Evolutionary conservation across 92 coral and sea anemone species (phyloP).

Genomic region (Phenganax subtilis): DNA sequence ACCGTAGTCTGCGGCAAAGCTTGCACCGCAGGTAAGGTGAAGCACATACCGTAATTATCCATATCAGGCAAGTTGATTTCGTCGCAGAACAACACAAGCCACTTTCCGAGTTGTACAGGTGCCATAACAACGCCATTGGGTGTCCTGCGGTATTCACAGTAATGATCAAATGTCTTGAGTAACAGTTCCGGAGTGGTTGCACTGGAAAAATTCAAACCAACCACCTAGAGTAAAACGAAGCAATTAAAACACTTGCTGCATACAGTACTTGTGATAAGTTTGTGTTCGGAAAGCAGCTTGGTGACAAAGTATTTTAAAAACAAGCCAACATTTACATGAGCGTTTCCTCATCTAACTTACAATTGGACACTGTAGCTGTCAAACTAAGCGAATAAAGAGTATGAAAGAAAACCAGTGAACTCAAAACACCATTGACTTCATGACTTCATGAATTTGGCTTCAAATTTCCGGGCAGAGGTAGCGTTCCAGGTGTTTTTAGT

Average conservation of each 20-base stretch:
- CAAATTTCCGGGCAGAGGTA: too few relatives aligned
- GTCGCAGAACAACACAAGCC: slow-evolving; percentile 99
- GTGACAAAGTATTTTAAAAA: too few relatives aligned
- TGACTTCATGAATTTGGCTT: too few relatives aligned
- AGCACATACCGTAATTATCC: slow-evolving; percentile 80
- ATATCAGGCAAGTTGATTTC: slow-evolving; percentile 98
- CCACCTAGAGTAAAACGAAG: slow-evolving; percentile 59
- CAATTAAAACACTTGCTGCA: not conserved
- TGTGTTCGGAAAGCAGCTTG: too few relatives aligned
- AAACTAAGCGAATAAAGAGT: too few relatives aligned
- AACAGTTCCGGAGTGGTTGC: slow-evolving; percentile 97
- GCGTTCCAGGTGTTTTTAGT: too few relatives aligned
- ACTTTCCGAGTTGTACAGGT: slow-evolving; percentile 93
- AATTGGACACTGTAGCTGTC: too few relatives aligned
- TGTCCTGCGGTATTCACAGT: slow-evolving; percentile 95
- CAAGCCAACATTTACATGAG: too few relatives aligned
- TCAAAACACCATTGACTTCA: too few relatives aligned
- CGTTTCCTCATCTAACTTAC: too few relatives aligned
- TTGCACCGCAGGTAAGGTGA: not conserved
- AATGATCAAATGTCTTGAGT: slow-evolving; percentile 93
- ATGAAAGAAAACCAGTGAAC: too few relatives aligned
- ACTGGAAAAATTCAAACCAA: slow-evolving; percentile 97
- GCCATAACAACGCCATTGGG: slow-evolving; percentile 98
- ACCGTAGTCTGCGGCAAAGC: not conserved
- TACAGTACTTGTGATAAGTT: too few relatives aligned